These are phyloP conservation scores for Cyclopterus lumpus DNA, from an alignment of 2,797 vertebrate species.

Conservation along the genomic window DNA sequence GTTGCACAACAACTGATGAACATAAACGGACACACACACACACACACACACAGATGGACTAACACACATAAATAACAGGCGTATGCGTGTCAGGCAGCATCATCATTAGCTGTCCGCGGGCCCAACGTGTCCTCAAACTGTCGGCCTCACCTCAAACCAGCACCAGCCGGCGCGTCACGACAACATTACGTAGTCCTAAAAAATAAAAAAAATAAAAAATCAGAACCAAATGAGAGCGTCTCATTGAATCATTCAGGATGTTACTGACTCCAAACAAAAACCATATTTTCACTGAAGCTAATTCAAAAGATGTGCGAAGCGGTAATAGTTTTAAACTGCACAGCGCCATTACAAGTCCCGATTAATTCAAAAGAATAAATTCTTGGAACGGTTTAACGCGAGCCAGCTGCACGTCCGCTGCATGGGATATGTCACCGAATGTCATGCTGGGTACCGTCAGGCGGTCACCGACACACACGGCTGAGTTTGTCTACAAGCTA, in stretches of 20 bases:
- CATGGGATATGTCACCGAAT: not conserved
- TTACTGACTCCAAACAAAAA: not conserved
- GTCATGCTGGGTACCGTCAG: slow-evolving; percentile 19
- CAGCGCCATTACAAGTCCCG: not conserved
- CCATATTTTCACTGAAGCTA: not conserved
- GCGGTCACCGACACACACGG: slow-evolving; percentile 34
- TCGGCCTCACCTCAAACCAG: slow-evolving; percentile 34
- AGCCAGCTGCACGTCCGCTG: not conserved
- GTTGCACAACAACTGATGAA: not conserved
- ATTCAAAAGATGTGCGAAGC: not conserved
- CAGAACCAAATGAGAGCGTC: not conserved
- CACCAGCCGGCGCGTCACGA: slow-evolving; percentile 46
- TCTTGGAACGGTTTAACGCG: not conserved
- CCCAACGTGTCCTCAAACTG: slow-evolving; percentile 64
- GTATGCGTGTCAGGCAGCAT: slow-evolving; percentile 61
- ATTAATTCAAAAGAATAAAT: not conserved
- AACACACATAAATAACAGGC: not conserved
- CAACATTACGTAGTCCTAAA: not conserved
- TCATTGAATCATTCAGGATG: slow-evolving; percentile 16
- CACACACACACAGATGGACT: not conserved
- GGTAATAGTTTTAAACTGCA: not conserved
- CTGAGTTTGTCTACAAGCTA: slow-evolving; percentile 35
- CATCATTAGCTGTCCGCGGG: slow-evolving; percentile 54
- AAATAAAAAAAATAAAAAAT: not conserved
- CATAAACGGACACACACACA: slow-evolving; percentile 3